Evolutionary conservation across 2,888 invertebrate species (phyloP), one percentile per base, ranked within the genome.

Genomic region (Perizoma flavofasciatum): DNA sequence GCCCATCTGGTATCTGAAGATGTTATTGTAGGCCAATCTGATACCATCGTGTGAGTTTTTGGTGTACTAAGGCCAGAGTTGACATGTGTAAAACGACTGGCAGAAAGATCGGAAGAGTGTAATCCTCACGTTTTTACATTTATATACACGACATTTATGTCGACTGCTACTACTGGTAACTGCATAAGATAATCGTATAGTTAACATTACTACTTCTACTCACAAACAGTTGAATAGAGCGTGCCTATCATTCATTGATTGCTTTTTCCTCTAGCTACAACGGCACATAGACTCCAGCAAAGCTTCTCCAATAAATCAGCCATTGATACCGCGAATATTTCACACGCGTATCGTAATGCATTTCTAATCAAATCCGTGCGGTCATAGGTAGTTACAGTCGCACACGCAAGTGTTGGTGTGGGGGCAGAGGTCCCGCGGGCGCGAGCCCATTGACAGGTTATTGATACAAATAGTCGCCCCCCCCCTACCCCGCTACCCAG

Each of bases 391-490:
- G 62, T 52, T 43, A 48, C 37, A 54, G 63, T 48, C 47, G 60
- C 52, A 46, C 63, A 75, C 79, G 77, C 83, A 79, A 81, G 85
- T 79, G 83, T 83, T 81, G 85, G 79, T 77, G 80, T 80, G 55
- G 61, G 59, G 82, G 81, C 83, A 81, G 78, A 81, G 79, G 82
- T 89, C 89, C 90, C 66, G 74, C 75, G 85, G 88, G 78, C 75
- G 85, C 83, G 81, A 83, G 85, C 79, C 89, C 90, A 92, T 93
- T 93, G 92, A 93, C 93, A 92, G 91, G 92, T 92, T 92, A 92
- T 90, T 91, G 92, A 92, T 91, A 91, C 92, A 90, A 92, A 92
- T 91, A 88, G 89, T 86, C 86, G 61, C 62, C 77, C 82, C 83
- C 78, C 73, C 79, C 79, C 81, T 3, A 22, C 22, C 82, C 74